Evolutionary conservation across 53 echinoderm and acorn worm species (phyloP).

Genomic region (Mesocentrotus franciscanus): DNA sequence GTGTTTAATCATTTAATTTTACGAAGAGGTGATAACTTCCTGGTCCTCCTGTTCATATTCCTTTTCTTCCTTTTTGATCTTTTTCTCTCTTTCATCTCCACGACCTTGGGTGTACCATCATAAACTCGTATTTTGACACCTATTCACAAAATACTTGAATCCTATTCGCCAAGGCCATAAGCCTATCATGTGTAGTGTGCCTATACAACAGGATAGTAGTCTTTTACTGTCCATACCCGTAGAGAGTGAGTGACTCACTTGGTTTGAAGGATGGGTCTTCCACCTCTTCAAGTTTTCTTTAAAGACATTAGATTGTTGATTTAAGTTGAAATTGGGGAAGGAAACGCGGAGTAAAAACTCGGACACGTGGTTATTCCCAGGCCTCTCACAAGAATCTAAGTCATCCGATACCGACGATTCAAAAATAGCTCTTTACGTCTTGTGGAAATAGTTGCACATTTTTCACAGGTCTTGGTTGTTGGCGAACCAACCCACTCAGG

Average conservation of each 20-base stretch:
- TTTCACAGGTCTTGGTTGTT: constrained; percentile 1
- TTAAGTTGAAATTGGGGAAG: constrained; percentile 13
- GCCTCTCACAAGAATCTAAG: constrained; percentile 32
- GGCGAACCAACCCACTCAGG: constrained; percentile 19
- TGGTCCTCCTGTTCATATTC: background rate
- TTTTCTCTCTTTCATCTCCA: background rate
- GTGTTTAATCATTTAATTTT: too few species aligned
- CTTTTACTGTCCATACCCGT: background rate
- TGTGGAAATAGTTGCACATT: constrained; percentile 25
- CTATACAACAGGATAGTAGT: background rate
- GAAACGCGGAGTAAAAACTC: constrained; percentile 23
- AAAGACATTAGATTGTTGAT: constrained; percentile 40
- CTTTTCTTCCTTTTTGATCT: background rate
- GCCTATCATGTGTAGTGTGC: background rate
- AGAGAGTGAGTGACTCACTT: constrained; percentile 34
- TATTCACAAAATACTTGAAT: background rate
- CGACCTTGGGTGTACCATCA: background rate
- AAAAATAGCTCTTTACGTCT: constrained; percentile 41
- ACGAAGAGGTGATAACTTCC: too few species aligned
- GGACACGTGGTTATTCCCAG: constrained; percentile 48
- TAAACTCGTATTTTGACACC: background rate
- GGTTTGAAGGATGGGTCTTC: background rate
- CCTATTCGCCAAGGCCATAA: background rate
- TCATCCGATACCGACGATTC: constrained; percentile 36
- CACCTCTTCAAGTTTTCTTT: background rate